Evolutionary conservation across 1,140 invertebrate species (phyloP).

Genomic region (Nasonia giraulti): DNA sequence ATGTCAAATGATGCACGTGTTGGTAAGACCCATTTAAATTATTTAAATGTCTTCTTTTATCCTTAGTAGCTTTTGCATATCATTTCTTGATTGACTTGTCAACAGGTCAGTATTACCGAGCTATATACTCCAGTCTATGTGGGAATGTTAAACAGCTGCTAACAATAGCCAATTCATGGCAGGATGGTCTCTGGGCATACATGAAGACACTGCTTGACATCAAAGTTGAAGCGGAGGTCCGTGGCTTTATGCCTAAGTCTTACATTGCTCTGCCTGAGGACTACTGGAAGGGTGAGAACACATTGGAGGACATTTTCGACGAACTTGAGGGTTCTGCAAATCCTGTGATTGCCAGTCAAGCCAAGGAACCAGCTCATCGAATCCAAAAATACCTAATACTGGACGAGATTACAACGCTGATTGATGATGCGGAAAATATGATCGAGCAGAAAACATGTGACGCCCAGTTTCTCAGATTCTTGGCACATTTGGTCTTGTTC

Average conservation of each 20-base stretch:
- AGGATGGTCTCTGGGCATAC: slow-evolving; percentile 93
- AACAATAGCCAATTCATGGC: slow-evolving; percentile 86
- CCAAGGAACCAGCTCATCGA: slow-evolving; percentile 77
- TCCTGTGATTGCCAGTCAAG: slow-evolving; percentile 73
- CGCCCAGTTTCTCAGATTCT: slow-evolving; percentile 84
- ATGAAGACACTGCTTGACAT: slow-evolving; percentile 88
- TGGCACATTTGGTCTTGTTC: slow-evolving; percentile 90
- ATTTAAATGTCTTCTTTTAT: too few relatives aligned
- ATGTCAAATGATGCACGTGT: slow-evolving; percentile 78
- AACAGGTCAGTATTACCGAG: slow-evolving; percentile 78
- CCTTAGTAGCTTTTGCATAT: neutral
- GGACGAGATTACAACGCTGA: slow-evolving; percentile 79
- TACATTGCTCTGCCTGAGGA: slow-evolving; percentile 81
- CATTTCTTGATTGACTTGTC: neutral
- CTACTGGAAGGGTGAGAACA: slow-evolving; percentile 86
- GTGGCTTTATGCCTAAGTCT: slow-evolving; percentile 73
- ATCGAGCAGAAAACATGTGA: slow-evolving; percentile 62
- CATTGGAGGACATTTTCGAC: slow-evolving; percentile 83
- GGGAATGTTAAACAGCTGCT: slow-evolving; percentile 87
- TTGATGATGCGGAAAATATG: slow-evolving; percentile 77
- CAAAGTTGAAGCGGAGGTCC: slow-evolving; percentile 85
- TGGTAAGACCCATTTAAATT: slow-evolving; percentile 58
- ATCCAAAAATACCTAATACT: slow-evolving; percentile 88
- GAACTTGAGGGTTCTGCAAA: slow-evolving; percentile 77
- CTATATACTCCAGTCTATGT: slow-evolving; percentile 86